Base-by-base conservation (phyloP, 2,797 vertebrate species). In the Eupleurogrammus muticus region DNA sequence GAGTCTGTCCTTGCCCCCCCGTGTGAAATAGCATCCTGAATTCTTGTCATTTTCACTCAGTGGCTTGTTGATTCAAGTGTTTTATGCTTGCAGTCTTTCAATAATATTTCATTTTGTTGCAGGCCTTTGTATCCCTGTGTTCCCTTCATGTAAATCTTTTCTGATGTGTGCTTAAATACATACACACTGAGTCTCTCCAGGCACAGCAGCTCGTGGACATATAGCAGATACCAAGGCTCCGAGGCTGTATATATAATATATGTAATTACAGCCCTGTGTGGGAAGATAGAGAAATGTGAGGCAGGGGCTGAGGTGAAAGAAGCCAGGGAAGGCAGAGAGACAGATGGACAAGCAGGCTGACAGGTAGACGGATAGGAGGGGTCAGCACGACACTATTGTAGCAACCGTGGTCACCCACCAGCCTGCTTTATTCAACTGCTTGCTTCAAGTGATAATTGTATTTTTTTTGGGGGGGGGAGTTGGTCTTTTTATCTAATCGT, bases 381-480 rank as follows among this genome's bases (percentile, higher is more conserved):
- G 69, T 87, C 62, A 76, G 63, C 47, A 52, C 85, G 85, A 83
- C 66, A 71, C 78, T 64, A 13, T 75, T 55, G 57, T 56, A 62
- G 77, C 75, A 92, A 82, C 61, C 75, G 50, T 81, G 86, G 82
- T 89, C 87, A 87, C 79, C 81, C 84, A 77, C 85, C 81, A 64
- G 54, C 51, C 73, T 94, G 87, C 92, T 94, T 94, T 94, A 95
- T 94, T 94, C 87, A 87, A 79, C 86, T 85, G 83, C 83, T 79
- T 16, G 53, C 72, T 84, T 34, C 8, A 65, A 75, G 59, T 66
- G 34, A 75, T 93, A 90, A 93, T 87, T 87, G 79, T 76, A 78
- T 40, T 38, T 8, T 44, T 82, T 87, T 63, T 86, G 75, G 68
- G 75, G 73, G 77, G 85, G 75, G 73, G 77, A 84, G 80, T 62